Evolutionary conservation across 1,140 invertebrate species (phyloP), one percentile per base, ranked within the genome.

Genomic region (Aphelenchoides fujianensis): DNA sequence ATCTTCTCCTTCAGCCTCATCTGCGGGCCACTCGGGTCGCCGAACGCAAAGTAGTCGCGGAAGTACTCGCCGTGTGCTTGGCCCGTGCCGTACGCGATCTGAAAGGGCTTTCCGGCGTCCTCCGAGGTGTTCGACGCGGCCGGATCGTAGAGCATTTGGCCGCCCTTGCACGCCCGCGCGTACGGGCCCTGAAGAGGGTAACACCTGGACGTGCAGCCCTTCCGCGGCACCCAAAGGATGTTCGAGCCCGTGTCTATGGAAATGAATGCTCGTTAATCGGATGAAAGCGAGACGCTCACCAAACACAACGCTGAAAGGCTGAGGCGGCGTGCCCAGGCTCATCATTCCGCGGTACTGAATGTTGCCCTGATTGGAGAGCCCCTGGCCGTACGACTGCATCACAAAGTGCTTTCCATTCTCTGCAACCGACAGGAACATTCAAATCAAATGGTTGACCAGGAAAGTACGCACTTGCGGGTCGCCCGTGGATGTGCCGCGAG

Each of bases 171-270:
- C 7, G 23, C n/a, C 28, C 62, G 34, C 35, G 34, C 62, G 9
- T 53, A 52, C 5, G 62, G 62, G 19, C 62, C 62, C 9, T 5
- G 3, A n/a, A n/a, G n/a, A n/a, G n/a, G n/a, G n/a, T n/a, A n/a
- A n/a, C n/a, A n/a, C n/a, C n/a, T n/a, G 62, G 62, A 64, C 59
- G 23, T 35, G 30, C 62, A 64, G 5, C 62, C 62, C 59, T 64
- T 64, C 30, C 59, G 35, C 9, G 62, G 62, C 62, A 64, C 62
- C 5, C 55, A 59, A 7, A 59, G 55, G 23, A 59, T 59, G 23
- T 59, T 59, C 19, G 55, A 59, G 5, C 55, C 55, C 5, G 55
- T 59, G 55, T 59, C 55, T 27, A 59, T n/a, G n/a, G n/a, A n/a
- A n/a, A n/a, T n/a, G n/a, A n/a, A n/a, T n/a, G n/a, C n/a, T n/a